Base-by-base conservation (phyloP, 2,797 vertebrate genomes). In the Sebastes goodei region DNA sequence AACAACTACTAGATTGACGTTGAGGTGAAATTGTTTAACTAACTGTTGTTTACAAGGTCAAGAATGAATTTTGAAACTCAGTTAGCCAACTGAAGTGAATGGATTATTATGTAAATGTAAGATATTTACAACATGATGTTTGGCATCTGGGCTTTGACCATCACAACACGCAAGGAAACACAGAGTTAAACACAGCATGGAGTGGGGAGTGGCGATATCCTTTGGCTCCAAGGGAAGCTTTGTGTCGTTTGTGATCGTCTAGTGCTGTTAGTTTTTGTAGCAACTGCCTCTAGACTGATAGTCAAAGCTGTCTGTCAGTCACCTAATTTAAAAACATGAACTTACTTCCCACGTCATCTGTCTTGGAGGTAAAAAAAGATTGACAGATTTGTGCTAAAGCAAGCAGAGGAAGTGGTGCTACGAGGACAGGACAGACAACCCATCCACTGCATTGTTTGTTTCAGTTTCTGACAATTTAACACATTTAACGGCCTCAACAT, bases 321-420 rank as follows among this genome's bases (percentile, higher is more conserved):
- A 63, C 14, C 14, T 81, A 27, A 73, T 77, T 72, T 29, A 68
- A 76, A 71, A 76, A 74, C 23, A 56, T 56, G 17, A 82, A 60
- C 33, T 82, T 67, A 30, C 29, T 57, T 62, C 29, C 49, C 10
- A 27, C 12, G 23, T 42, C 71, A 56, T 52, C 6, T 27, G 20
- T 64, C 66, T 64, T 21, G 38, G 14, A 78, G 32, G 2, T 20
- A 30, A 52, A 32, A 52, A 29, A 49, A 32, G 70, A 87, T 56
- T 82, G 80, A 83, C 73, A 84, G 81, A 82, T 83, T 82, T 78
- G 56, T 84, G 77, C 82, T 77, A 35, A 86, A 80, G 35, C 17
- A 27, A 78, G 53, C 46, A 63, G 71, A 4, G 32, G 17, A 53
- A 38, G 76, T 52, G 70, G 38, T 65, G 56, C 57, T 33, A 63